Evolutionary conservation across 1,140 invertebrate species (phyloP).

Genomic region (Eurosta solidaginis): DNA sequence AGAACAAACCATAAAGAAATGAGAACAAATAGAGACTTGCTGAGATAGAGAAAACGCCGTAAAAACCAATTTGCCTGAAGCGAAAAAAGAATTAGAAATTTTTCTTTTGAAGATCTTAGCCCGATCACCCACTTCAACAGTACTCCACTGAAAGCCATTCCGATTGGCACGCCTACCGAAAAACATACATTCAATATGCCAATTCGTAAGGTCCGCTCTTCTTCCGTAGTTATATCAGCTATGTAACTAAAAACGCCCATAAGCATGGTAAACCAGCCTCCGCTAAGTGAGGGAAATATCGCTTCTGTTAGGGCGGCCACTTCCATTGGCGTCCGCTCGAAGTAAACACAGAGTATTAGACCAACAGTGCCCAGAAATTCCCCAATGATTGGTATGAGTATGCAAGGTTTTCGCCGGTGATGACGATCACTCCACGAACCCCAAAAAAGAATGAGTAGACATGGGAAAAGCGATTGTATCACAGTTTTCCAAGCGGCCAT

Average conservation of each 20-base stretch:
- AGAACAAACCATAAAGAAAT: slow-evolving; percentile 69
- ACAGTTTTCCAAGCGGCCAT: slow-evolving; percentile 83
- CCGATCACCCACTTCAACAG: slow-evolving; percentile 61
- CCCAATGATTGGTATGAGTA: slow-evolving; percentile 80
- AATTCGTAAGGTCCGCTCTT: slow-evolving; percentile 79
- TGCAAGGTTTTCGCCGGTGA: slow-evolving; percentile 80
- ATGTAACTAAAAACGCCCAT: slow-evolving; percentile 91
- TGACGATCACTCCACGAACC: slow-evolving; percentile 77
- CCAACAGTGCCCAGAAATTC: slow-evolving; percentile 78
- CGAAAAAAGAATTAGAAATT: background rate
- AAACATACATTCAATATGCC: slow-evolving; percentile 83
- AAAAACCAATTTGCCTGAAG: slow-evolving; percentile 73
- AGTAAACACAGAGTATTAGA: slow-evolving; percentile 78
- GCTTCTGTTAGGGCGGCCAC: slow-evolving; percentile 75
- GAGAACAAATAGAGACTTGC: slow-evolving; percentile 74
- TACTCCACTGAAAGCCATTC: slow-evolving; percentile 76
- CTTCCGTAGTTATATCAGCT: slow-evolving; percentile 79
- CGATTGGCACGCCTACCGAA: slow-evolving; percentile 78
- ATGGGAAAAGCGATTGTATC: slow-evolving; percentile 74
- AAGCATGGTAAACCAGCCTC: slow-evolving; percentile 84
- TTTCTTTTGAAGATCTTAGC: background rate
- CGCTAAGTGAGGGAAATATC: slow-evolving; percentile 75
- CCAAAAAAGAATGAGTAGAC: slow-evolving; percentile 76
- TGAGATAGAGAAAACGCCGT: slow-evolving; percentile 77
- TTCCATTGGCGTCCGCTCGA: slow-evolving; percentile 77